Percentiles rank a stretch among this genome's conserved stretches.
Evolutionary conservation across 2,113 vertebrate species (phyloP).

Genomic region (Pyrgilauda ruficollis): DNA sequence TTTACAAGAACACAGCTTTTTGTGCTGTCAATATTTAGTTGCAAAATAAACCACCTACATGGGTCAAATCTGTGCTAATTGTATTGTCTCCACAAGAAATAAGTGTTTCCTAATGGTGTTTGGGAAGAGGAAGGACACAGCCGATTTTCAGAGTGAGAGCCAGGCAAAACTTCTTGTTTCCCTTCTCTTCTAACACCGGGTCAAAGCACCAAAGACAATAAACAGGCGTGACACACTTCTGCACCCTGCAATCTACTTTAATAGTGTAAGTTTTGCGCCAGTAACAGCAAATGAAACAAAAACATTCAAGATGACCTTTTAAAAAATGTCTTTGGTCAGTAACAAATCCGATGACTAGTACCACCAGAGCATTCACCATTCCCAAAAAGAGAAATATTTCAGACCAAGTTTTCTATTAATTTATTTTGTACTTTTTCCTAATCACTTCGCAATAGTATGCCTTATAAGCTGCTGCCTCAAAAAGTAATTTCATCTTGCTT

Average conservation of each 20-base stretch:
- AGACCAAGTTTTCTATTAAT: not conserved
- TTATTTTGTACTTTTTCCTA: not conserved
- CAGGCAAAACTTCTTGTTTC: not conserved
- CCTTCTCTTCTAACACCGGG: not conserved
- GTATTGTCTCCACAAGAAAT: not conserved
- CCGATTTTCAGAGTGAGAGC: not conserved
- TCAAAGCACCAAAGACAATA: not conserved
- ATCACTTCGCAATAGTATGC: not conserved
- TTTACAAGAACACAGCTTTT: not conserved
- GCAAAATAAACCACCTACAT: not conserved
- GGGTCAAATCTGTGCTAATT: not conserved
- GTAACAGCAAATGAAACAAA: not conserved
- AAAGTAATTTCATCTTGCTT: not conserved
- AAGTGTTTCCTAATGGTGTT: not conserved
- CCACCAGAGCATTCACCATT: not conserved
- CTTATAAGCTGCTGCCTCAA: not conserved
- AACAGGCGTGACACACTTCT: not conserved
- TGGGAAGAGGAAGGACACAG: not conserved
- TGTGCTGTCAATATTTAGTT: not conserved
- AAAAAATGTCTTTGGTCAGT: not conserved
- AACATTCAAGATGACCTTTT: constrained; percentile 27
- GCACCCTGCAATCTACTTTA: not conserved
- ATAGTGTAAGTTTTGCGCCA: not conserved
- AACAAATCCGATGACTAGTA: not conserved
- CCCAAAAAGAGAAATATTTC: constrained; percentile 5